Evolutionary conservation across 2,797 vertebrate genomes (phyloP), one percentile per base, ranked within the genome.

Genomic region (Sitta carolinensis): DNA sequence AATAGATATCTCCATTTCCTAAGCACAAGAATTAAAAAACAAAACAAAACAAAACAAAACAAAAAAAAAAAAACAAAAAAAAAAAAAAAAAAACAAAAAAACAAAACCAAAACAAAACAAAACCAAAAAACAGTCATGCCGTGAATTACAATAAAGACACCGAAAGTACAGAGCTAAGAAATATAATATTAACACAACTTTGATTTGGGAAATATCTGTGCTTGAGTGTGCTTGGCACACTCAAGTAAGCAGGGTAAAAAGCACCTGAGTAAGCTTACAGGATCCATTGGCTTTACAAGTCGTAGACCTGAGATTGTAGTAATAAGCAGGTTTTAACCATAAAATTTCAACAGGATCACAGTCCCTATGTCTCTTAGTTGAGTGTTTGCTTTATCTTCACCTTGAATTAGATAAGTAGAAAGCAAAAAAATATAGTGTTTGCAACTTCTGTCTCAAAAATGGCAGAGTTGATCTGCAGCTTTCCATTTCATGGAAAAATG

Each of bases 11-110:
- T 64, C 27, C 0, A 38, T 68, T 80, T 89, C 38, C 42, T 77
- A 69, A 86, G 19, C 8, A 55, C 3, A 66, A 55, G 15, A 78
- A 63, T 36, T 4, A 43, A 70, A 75, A 77, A 29, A n/a, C n/a
- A 23, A 30, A 38, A 9, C 0, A 1, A 12, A 29, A 55, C 36
- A 82, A 22, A 1, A 1, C 40, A 40, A 15, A 1, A 1, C 40
- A 40, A 15, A 43, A 70, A 75, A 77, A 29, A n/a, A n/a, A 23
- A 30, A 38, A 9, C 0, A 1, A 12, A 29, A 55, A 8, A 82
- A 22, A 1, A 1, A 9, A 40, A 15, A n/a, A 43, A 70, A 75
- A 77, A 29, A n/a, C n/a, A 23, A 30, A 38, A 9, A 12, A 29
- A 55, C 36, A 82, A 22, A 1, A 1, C 40, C 10, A 75, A 77